Evolutionary conservation across 2,888 invertebrate genomes (phyloP).

Genomic region (Netelia virgata): DNA sequence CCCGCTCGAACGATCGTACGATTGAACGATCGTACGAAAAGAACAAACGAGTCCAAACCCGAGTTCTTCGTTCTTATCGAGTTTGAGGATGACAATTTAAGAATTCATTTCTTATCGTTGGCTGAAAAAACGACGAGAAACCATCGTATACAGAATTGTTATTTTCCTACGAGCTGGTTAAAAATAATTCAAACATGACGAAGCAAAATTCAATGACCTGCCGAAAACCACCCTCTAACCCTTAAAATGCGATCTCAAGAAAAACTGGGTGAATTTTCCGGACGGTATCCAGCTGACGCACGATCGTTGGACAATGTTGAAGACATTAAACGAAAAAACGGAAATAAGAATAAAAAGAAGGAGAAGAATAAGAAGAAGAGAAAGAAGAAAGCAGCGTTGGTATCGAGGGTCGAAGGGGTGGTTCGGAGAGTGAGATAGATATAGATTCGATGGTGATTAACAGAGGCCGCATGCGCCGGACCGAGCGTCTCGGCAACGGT

Average conservation of each 20-base stretch:
- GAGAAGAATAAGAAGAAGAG: neutral
- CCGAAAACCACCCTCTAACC: neutral
- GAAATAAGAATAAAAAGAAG: slow-evolving; percentile 20
- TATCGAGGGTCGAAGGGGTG: slow-evolving; percentile 34
- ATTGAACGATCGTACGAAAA: slow-evolving; percentile 30
- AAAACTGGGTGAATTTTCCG: neutral
- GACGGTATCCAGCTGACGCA: neutral
- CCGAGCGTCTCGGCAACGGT: slow-evolving; percentile 72
- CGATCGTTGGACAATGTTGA: slow-evolving; percentile 20
- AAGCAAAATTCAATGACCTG: neutral
- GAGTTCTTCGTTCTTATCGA: slow-evolving; percentile 30
- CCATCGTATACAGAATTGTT: no score
- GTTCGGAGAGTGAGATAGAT: slow-evolving; percentile 70
- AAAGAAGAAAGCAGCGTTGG: neutral
- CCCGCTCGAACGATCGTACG: slow-evolving; percentile 55
- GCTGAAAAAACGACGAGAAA: no score
- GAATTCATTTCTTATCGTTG: no score
- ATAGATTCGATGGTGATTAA: slow-evolving; percentile 77
- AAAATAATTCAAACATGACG: no score
- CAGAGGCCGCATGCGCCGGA: slow-evolving; percentile 81
- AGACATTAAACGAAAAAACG: slow-evolving; percentile 13
- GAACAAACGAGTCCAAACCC: slow-evolving; percentile 35
- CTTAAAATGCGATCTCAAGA: neutral
- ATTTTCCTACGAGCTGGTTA: no score
- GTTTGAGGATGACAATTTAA: no score